These are phyloP conservation scores for Nomada ferruginata DNA, from an alignment of 2,888 invertebrate species.

Conservation along the genomic window DNA sequence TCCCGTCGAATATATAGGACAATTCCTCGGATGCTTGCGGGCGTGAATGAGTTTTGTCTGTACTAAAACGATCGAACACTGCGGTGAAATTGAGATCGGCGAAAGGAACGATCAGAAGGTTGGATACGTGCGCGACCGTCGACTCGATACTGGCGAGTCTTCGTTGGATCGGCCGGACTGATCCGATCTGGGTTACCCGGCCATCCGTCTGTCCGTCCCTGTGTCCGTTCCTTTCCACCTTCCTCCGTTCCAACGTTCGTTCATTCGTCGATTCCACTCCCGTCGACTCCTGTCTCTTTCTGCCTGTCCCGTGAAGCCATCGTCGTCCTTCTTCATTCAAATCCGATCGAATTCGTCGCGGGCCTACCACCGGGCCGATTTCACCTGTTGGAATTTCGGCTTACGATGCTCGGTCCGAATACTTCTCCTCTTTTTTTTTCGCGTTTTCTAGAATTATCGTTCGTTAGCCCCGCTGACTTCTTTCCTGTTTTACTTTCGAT, in stretches of 20 bases:
- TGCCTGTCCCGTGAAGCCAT: not conserved
- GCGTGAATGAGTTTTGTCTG: not conserved
- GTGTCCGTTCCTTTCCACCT: slow-evolving; percentile 71
- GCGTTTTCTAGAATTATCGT: not conserved
- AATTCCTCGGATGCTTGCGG: not conserved
- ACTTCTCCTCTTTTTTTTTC: not conserved
- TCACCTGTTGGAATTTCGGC: slow-evolving; percentile 62
- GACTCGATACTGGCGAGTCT: slow-evolving; percentile 80
- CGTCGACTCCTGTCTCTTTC: slow-evolving; percentile 52
- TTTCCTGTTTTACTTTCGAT: not conserved
- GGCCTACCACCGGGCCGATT: slow-evolving; percentile 48
- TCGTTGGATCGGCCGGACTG: slow-evolving; percentile 79
- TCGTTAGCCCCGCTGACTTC: not conserved
- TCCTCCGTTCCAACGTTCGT: slow-evolving; percentile 67
- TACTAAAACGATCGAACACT: not conserved
- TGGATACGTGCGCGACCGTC: slow-evolving; percentile 80
- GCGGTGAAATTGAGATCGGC: not conserved
- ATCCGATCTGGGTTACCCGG: slow-evolving; percentile 84
- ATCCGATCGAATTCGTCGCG: slow-evolving; percentile 56
- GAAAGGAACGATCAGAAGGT: slow-evolving; percentile 47
- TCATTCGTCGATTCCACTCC: slow-evolving; percentile 72
- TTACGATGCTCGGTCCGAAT: slow-evolving; percentile 15
- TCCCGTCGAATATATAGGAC: not conserved
- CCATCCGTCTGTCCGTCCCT: slow-evolving; percentile 81
- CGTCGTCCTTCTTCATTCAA: slow-evolving; percentile 41